Evolutionary conservation across 2,888 invertebrate species (phyloP).

Genomic region (Brenthis ino): DNA sequence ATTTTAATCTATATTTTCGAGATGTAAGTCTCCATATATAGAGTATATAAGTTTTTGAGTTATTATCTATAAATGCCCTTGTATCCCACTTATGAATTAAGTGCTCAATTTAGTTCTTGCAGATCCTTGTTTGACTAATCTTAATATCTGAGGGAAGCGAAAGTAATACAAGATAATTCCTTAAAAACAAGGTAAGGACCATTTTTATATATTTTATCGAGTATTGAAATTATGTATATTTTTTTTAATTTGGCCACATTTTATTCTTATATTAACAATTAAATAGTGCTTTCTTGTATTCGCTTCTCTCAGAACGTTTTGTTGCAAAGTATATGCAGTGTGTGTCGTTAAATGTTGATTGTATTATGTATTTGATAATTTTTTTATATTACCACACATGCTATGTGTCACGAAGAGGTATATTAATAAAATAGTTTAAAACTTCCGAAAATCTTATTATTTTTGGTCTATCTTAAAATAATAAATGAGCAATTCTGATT

Average conservation of each 20-base stretch:
- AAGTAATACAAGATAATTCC: constrained; percentile 25
- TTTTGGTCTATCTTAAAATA: background rate
- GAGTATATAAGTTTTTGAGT: background rate
- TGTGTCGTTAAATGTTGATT: constrained; percentile 61
- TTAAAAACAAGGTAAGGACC: background rate
- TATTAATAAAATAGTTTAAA: constrained; percentile 76
- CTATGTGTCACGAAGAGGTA: constrained; percentile 75
- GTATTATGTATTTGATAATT: constrained; percentile 64
- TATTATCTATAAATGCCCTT: constrained; percentile 12
- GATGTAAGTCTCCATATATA: background rate
- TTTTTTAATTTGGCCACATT: background rate
- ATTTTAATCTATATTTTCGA: constrained; percentile 1
- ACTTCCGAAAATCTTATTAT: constrained; percentile 38
- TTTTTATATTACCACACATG: constrained; percentile 76
- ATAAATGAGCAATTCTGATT: background rate
- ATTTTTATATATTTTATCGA: background rate
- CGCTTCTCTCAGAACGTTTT: constrained; percentile 15
- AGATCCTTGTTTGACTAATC: constrained; percentile 54
- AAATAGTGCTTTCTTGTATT: constrained; percentile 1
- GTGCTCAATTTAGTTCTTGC: constrained; percentile 71
- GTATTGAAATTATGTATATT: background rate
- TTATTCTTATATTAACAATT: background rate
- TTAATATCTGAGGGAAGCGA: constrained; percentile 29
- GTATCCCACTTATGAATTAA: constrained; percentile 47
- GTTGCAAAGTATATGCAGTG: constrained; percentile 17